These are phyloP conservation scores for Columbina picui DNA, from an alignment of 2,113 vertebrate genomes.

Conservation along the genomic window DNA sequence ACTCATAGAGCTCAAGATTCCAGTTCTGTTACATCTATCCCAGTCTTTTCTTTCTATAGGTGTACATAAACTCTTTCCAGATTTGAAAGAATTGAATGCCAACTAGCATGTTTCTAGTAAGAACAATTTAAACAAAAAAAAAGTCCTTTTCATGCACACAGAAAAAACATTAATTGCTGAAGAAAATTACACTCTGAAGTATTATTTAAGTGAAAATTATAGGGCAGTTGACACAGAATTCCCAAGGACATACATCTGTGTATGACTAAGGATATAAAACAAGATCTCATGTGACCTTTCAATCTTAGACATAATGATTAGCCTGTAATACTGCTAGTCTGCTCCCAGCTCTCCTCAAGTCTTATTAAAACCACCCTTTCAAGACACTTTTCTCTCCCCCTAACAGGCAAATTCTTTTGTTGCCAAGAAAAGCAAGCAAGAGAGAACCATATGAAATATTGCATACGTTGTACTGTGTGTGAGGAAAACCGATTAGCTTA, in stretches of 20 bases:
- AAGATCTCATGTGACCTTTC: conserved; percentile 58
- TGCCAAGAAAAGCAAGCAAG: conserved; percentile 58
- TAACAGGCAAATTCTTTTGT: conserved; percentile 5
- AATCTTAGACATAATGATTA: conserved; percentile 36
- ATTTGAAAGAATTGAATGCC: neutral
- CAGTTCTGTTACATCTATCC: neutral
- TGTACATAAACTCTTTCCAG: neutral
- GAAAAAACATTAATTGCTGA: neutral
- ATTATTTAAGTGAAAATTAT: conserved; percentile 54
- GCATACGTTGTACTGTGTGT: accelerated
- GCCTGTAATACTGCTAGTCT: conserved; percentile 25
- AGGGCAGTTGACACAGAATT: conserved; percentile 44
- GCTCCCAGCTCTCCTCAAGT: conserved; percentile 46
- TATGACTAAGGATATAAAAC: conserved; percentile 50
- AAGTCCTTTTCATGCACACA: neutral
- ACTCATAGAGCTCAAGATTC: neutral
- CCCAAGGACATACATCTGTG: conserved; percentile 43
- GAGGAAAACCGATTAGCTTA: neutral
- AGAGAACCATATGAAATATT: neutral
- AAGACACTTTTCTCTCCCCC: conserved; percentile 19
- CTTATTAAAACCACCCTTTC: conserved; percentile 55
- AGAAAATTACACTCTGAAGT: conserved; percentile 36
- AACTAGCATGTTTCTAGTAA: neutral
- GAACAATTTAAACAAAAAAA: neutral
- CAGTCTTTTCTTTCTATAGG: neutral